These are phyloP conservation scores for Pseudopodoces humilis DNA, from an alignment of 2,113 vertebrate genomes.

Conservation along the genomic window DNA sequence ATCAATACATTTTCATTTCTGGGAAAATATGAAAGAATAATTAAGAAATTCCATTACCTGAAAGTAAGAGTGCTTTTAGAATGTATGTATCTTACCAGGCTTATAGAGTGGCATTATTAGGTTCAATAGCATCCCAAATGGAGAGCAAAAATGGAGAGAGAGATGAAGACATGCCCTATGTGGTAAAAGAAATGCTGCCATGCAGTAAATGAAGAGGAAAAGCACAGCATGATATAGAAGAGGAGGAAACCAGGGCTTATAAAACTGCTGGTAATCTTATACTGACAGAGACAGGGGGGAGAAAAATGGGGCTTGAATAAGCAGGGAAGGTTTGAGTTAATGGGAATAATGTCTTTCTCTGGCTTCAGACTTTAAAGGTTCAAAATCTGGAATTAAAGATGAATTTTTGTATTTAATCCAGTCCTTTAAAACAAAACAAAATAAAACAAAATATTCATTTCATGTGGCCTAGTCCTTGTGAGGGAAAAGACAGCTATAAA, in stretches of 20 bases:
- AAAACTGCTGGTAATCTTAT: conserved; percentile 11
- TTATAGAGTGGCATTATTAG: conserved; percentile 14
- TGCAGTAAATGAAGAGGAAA: conserved; percentile 18
- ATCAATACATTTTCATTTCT: conserved; percentile 15
- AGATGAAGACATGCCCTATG: conserved; percentile 40
- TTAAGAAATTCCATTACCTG: not conserved
- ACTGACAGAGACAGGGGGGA: not conserved
- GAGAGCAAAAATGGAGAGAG: not conserved
- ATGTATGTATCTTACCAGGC: not conserved
- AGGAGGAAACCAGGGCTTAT: conserved; percentile 1
- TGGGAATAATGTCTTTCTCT: not conserved
- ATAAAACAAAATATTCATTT: not conserved
- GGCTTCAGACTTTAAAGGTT: not conserved
- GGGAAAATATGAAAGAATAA: conserved; percentile 37
- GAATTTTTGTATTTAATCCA: not conserved
- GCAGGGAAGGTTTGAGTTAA: not conserved
- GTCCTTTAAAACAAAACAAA: not conserved
- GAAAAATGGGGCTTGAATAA: not conserved
- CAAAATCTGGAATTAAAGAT: not conserved
- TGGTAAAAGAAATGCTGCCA: conserved; percentile 43
- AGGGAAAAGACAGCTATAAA: not conserved
- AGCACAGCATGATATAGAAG: conserved; percentile 7
- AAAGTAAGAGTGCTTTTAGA: conserved; percentile 22
- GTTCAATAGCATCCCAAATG: conserved; percentile 28
- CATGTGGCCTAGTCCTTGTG: not conserved